A percentile compares a stretch with the other conserved stretches of the same genome.
Evolutionary conservation across 2,113 vertebrate genomes (phyloP).

Genomic region (Oncorhynchus nerka): DNA sequence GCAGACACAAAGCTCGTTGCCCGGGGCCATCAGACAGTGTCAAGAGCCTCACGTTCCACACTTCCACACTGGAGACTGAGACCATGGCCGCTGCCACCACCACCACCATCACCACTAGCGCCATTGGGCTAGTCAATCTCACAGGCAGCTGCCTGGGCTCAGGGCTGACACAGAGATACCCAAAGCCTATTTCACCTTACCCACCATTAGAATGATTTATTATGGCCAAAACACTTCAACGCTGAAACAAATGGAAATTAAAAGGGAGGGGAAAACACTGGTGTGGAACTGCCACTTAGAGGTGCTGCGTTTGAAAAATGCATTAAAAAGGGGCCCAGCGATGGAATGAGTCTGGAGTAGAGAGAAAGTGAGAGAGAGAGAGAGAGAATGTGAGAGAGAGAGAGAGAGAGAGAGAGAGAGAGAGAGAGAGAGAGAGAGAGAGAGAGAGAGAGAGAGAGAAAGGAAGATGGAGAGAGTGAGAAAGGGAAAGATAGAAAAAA

Average conservation of each 20-base stretch:
- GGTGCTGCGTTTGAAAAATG: neutral
- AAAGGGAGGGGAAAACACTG: neutral
- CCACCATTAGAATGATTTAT: neutral
- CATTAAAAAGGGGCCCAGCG: neutral
- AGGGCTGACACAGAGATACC: neutral
- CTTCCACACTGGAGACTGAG: constrained; percentile 74
- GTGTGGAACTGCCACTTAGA: neutral
- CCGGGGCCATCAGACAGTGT: constrained; percentile 86
- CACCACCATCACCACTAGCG: constrained; percentile 68
- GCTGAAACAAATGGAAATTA: neutral
- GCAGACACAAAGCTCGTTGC: constrained; percentile 87
- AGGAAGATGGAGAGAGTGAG: neutral
- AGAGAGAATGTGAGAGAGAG: neutral
- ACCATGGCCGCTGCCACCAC: constrained; percentile 61
- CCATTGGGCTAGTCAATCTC: constrained; percentile 20
- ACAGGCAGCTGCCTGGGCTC: constrained; percentile 1
- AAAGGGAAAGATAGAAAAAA: neutral
- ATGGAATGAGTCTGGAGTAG: constrained; percentile 7
- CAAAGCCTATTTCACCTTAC: neutral
- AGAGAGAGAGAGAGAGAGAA: neutral
- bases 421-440: neutral
- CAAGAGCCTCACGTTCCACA: constrained; percentile 85
- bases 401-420: neutral
- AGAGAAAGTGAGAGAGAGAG: neutral
- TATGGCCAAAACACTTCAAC: neutral